Base-by-base conservation (phyloP, 2,888 invertebrate species). In the Clepsis dumicolana region DNA sequence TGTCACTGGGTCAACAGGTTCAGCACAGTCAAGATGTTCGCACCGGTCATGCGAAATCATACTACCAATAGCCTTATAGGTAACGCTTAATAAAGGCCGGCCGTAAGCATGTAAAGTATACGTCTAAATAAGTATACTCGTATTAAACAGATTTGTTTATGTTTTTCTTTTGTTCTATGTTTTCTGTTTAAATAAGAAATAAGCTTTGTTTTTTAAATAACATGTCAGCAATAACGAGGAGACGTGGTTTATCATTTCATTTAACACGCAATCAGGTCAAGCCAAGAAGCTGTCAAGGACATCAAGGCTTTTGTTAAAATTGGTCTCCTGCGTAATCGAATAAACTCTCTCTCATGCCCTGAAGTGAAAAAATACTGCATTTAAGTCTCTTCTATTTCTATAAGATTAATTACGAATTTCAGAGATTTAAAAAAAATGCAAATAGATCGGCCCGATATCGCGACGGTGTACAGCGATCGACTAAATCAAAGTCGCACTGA, bases 1-100 rank as follows among this genome's bases (percentile, higher is more conserved):
- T 64, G 68, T 71, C 73, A 82, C 75, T 87, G 79, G 88, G 89
- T 90, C 89, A 89, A 88, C 80, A 76, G 82, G 85, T 85, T 87
- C 85, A 86, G 77, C 76, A 70, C 76, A 84, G 81, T 84, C 85
- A 85, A 85, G 82, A 80, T 78, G 77, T 75, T 73, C 73, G 76
- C 76, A 74, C 68, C 32, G 68, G 74, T 75, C 77, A 79, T 76
- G 78, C 71, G 76, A 71, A 76, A 77, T 74, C 79, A 77, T 80
- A 79, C 78, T 67, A 56, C 52, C 64, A 64, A 68, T 64, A 59
- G 44, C 32, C 24, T 64, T 53, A 25, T 53, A 41, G 52, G 14
- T 52, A 14, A 16, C 44, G 16, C 44, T 44, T 44, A 44, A 44
- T 44, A 44, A 44, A 18, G 44, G 18, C 44, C 44, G 44, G 18